These are phyloP conservation scores for Microctenopoma stevenorrisi DNA, from an alignment of 2,797 vertebrate genomes.

Conservation along the genomic window DNA sequence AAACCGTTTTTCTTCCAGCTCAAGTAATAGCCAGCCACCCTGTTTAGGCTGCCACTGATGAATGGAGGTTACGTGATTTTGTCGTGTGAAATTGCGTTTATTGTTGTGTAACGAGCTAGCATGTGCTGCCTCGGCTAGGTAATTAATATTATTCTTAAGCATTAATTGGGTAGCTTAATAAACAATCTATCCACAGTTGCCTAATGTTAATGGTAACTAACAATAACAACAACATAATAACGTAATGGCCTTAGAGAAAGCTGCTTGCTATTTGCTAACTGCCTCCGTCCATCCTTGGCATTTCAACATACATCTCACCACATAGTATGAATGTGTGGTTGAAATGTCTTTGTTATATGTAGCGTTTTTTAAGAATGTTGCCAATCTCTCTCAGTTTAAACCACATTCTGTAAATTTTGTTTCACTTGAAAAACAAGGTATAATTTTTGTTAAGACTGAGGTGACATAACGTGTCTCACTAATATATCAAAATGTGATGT, in stretches of 20 bases:
- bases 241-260: slow-evolving; percentile 6
- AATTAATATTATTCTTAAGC: not conserved
- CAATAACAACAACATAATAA: not conserved
- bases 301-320: not conserved
- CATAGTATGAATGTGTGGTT: not conserved
- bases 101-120: slow-evolving; percentile 63
- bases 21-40: not conserved
- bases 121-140: slow-evolving; percentile 11
- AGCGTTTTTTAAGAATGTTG: no score
- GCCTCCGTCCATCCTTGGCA: slow-evolving; percentile 25
- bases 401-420: no score
- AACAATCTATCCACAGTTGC: not conserved
- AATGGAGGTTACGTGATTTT: slow-evolving; percentile 12
- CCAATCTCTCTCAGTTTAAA: no score
- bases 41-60: not conserved
- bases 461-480: no score
- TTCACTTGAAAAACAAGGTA: not conserved
- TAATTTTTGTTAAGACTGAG: not conserved
- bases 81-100: slow-evolving; percentile 45
- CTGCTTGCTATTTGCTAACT: slow-evolving; percentile 42
- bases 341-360: not conserved
- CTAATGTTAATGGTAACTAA: not conserved
- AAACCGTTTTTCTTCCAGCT: not conserved
- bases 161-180: not conserved
- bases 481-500: not conserved